phyloP scores from a whole-genome alignment of 2,888 invertebrate genomes.

The Melanchra persicariae region DNA sequence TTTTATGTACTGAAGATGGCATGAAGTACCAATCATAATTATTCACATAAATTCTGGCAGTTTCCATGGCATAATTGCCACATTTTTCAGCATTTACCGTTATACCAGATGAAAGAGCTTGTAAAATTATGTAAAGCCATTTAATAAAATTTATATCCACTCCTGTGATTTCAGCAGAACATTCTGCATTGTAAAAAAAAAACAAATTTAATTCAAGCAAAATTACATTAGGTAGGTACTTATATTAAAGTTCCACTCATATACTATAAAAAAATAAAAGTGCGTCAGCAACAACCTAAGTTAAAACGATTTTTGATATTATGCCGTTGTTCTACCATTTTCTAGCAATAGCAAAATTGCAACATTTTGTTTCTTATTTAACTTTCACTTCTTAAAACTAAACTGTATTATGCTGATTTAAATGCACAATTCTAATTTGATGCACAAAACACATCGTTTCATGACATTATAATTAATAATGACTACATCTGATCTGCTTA shows the following conservation, averaged over 20 bases:
- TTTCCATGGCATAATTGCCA: not conserved
- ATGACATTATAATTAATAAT: too few relatives aligned
- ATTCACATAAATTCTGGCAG: not conserved
- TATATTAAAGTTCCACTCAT: too few relatives aligned
- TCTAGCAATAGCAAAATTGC: not conserved
- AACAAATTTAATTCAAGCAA: too few relatives aligned
- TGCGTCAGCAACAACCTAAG: too few relatives aligned
- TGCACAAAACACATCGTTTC: too few relatives aligned
- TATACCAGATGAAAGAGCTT: not conserved
- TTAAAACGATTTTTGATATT: too few relatives aligned
- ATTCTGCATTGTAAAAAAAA: not conserved
- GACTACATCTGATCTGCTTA: too few relatives aligned
- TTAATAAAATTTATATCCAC: not conserved
- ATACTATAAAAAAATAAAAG: too few relatives aligned
- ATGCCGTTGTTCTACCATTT: too few relatives aligned
- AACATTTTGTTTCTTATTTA: not conserved
- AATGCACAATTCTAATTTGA: too few relatives aligned
- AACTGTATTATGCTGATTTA: not conserved
- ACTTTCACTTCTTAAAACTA: not conserved
- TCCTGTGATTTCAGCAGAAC: not conserved
- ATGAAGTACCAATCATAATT: not conserved
- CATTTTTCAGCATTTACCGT: not conserved
- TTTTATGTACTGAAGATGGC: not conserved
- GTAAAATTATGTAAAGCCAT: not conserved
- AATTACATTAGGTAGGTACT: too few relatives aligned